Evolutionary conservation across 2,113 vertebrate genomes (phyloP).

Genomic region (Micromys minutus): DNA sequence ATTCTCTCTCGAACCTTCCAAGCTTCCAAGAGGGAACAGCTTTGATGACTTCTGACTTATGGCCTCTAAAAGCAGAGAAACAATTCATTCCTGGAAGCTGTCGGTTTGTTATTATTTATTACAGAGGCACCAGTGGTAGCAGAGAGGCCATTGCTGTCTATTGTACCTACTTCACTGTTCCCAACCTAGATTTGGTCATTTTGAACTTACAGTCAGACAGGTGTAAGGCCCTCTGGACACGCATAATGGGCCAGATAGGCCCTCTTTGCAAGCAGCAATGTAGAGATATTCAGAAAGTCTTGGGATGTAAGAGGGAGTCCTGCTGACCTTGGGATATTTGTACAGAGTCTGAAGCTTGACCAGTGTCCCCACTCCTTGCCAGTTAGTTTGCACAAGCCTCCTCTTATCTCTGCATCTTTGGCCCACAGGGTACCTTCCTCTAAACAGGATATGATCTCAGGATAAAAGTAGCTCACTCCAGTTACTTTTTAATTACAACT

Average conservation of each 20-base stretch:
- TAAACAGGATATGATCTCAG: background rate
- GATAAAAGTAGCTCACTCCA: background rate
- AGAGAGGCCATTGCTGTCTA: no score
- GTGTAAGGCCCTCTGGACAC: background rate
- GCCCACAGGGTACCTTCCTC: background rate
- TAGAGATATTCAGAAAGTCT: background rate
- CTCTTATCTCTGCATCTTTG: fast-evolving
- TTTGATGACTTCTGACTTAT: background rate
- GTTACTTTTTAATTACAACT: no score
- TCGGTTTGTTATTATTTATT: background rate
- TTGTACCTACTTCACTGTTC: no score
- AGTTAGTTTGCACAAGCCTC: background rate
- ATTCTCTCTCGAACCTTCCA: background rate
- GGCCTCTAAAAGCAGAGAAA: background rate
- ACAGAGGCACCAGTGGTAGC: background rate
- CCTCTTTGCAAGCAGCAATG: background rate
- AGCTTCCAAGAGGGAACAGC: fast-evolving
- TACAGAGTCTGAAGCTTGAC: background rate
- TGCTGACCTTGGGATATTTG: fast-evolving
- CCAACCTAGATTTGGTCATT: no score
- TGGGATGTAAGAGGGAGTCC: background rate
- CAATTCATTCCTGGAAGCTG: background rate
- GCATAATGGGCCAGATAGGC: fast-evolving
- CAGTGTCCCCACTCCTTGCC: background rate
- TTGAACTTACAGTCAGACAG: background rate